phyloP scores from a whole-genome alignment of 2,888 invertebrate genomes.

The Melikaiella ostensackeni region DNA sequence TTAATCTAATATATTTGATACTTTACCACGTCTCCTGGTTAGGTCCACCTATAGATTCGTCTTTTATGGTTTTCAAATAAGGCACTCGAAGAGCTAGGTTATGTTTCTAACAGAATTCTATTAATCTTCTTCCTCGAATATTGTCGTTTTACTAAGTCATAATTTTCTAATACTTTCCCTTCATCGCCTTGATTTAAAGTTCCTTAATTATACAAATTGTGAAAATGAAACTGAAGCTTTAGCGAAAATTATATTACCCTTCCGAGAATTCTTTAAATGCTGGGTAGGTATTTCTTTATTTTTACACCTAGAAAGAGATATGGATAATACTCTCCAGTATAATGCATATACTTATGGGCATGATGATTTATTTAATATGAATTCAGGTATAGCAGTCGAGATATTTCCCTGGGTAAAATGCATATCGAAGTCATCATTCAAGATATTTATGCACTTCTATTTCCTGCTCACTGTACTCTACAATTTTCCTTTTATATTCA shows the following conservation, averaged over 20 bases:
- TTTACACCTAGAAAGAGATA: neutral
- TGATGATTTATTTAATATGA: slow-evolving; percentile 24
- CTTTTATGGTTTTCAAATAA: no score
- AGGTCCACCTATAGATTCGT: no score
- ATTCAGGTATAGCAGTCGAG: neutral
- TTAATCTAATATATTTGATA: no score
- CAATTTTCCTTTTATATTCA: slow-evolving; percentile 16
- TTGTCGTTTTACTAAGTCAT: no score
- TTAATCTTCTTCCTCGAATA: no score
- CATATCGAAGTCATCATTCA: slow-evolving; percentile 19
- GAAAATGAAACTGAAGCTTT: no score
- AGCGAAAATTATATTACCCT: neutral
- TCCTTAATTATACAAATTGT: no score
- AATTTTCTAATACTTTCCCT: no score
- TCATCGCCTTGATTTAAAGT: no score
- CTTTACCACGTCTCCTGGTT: no score
- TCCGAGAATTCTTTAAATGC: neutral
- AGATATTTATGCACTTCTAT: slow-evolving; percentile 10
- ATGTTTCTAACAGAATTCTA: no score
- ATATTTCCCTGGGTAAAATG: slow-evolving; percentile 10
- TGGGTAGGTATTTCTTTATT: neutral
- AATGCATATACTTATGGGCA: neutral
- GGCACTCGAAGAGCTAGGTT: no score
- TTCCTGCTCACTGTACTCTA: neutral
- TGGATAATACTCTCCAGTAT: neutral